Conservation (phyloP, 1,140 invertebrate species). For the Agraylea sexmaculata region DNA sequence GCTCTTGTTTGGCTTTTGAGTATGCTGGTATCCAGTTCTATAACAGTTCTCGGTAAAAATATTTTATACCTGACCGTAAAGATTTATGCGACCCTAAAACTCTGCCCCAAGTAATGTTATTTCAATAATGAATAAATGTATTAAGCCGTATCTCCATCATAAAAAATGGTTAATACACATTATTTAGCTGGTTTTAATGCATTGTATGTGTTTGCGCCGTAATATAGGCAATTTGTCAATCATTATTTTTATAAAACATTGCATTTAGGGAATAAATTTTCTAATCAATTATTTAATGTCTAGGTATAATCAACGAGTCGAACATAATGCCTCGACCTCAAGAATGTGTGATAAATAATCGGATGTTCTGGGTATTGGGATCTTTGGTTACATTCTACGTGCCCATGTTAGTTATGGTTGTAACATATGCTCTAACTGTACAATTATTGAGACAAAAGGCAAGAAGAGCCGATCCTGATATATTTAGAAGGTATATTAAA, state of each 20-base stretch:
- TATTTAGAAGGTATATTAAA: slow-evolving; percentile 31
- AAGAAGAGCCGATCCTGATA: slow-evolving; percentile 43
- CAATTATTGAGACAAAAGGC: slow-evolving; percentile 65
- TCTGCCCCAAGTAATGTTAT: slow-evolving; percentile 55
- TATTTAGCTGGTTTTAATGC: too few species aligned
- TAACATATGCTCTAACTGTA: slow-evolving; percentile 82
- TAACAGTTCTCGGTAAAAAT: slow-evolving; percentile 69
- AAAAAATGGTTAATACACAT: too few species aligned
- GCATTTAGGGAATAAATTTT: too few species aligned
- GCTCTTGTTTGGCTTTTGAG: slow-evolving; percentile 75
- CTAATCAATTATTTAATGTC: slow-evolving; percentile 14
- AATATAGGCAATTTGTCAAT: too few species aligned
- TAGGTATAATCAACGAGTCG: slow-evolving; percentile 55
- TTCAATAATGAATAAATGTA: too few species aligned
- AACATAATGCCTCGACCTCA: slow-evolving; percentile 67
- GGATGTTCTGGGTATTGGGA: slow-evolving; percentile 76
- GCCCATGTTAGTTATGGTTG: slow-evolving; percentile 74
- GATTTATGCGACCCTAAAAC: slow-evolving; percentile 65
- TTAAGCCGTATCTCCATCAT: too few species aligned
- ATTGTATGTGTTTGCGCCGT: too few species aligned
- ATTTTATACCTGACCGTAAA: slow-evolving; percentile 45
- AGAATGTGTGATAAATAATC: slow-evolving; percentile 75
- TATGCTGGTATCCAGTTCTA: slow-evolving; percentile 76
- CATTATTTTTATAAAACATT: too few species aligned
- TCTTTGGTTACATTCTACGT: slow-evolving; percentile 87